Conservation (phyloP, 2,888 invertebrate genomes). For the Dorcus parallelipipedus region DNA sequence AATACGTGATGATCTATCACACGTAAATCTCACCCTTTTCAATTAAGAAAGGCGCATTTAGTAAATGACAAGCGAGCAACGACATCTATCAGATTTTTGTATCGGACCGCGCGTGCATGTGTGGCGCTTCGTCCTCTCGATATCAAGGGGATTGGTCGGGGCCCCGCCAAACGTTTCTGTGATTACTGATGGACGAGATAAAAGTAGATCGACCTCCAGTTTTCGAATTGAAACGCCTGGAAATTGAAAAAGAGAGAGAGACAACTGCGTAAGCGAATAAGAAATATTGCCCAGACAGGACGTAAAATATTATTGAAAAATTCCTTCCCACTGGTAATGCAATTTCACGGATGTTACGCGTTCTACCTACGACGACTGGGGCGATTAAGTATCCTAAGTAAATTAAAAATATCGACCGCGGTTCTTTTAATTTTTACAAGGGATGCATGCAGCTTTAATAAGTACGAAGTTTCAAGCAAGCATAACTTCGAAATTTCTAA, state of each 20-base stretch:
- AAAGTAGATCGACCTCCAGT: constrained; percentile 42
- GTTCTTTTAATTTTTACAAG: not conserved
- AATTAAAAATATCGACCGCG: constrained; percentile 40
- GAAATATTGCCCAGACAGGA: constrained; percentile 38
- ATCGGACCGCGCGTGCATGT: constrained; percentile 18
- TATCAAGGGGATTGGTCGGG: constrained; percentile 30
- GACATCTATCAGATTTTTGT: constrained; percentile 24
- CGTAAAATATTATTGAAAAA: constrained; percentile 44
- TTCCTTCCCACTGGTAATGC: constrained; percentile 38
- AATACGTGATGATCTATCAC: constrained; percentile 60
- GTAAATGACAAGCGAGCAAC: constrained; percentile 20
- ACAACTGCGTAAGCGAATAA: constrained; percentile 33
- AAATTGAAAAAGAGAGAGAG: constrained; percentile 41
- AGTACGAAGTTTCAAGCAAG: not conserved
- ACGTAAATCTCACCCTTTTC: constrained; percentile 51
- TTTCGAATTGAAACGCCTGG: constrained; percentile 43
- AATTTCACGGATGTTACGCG: constrained; percentile 44
- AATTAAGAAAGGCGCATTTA: constrained; percentile 26
- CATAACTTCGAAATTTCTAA: too few species aligned
- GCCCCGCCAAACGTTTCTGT: constrained; percentile 35
- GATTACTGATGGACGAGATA: constrained; percentile 44
- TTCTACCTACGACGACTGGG: constrained; percentile 28
- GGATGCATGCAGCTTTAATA: not conserved
- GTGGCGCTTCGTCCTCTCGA: constrained; percentile 24
- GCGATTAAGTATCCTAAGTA: constrained; percentile 40